Evolutionary conservation across 2,797 vertebrate species (phyloP), one percentile per base, ranked within the genome.

Genomic region (Tauraco hartlaubi): DNA sequence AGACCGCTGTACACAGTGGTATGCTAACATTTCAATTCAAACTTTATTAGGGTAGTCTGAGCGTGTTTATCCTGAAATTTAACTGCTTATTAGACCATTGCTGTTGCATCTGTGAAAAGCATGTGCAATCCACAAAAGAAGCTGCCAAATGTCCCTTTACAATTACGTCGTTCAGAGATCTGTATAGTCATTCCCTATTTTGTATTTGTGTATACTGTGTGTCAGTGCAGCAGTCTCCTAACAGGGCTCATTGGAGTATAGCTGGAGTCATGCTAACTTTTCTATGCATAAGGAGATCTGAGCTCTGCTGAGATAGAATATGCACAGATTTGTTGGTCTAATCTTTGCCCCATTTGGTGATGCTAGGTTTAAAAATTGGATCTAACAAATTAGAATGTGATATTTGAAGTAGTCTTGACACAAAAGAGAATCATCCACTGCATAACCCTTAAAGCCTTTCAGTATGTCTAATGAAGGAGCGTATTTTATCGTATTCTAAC

Each of bases 41-140:
- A 85, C 62, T 92, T 83, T 37, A 18, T 69, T 79, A 75, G 33
- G 80, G 28, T 51, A 62, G 43, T n/a, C 51, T 85, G 43, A 89
- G 43, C 46, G n/a, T 84, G 54, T 93, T 89, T 87, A 54, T 61
- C 62, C 56, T 87, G 48, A 52, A 52, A 31, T 76, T 86, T 62
- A 76, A 77, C 71, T 89, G 63, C 80, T 94, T 93, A 80, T 92
- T 77, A 88, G 44, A 86, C 67, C 85, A 52, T 77, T 88, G 71
- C 41, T 63, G 49, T 73, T 25, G 7, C 67, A 73, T 81, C 87
- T 91, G 82, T 55, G 76, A 86, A 84, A 94, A 81, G 37, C 67
- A 72, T 23, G n/a, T 64, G 56, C 59, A 67, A 49, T 21, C 64
- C 23, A 10, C 46, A 89, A 79, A 95, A 63, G 67, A 79, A 93